A percentile compares a stretch with the other conserved stretches of the same genome.
Conservation (phyloP, 2,888 invertebrate genomes). For the Cephalotes varians region DNA sequence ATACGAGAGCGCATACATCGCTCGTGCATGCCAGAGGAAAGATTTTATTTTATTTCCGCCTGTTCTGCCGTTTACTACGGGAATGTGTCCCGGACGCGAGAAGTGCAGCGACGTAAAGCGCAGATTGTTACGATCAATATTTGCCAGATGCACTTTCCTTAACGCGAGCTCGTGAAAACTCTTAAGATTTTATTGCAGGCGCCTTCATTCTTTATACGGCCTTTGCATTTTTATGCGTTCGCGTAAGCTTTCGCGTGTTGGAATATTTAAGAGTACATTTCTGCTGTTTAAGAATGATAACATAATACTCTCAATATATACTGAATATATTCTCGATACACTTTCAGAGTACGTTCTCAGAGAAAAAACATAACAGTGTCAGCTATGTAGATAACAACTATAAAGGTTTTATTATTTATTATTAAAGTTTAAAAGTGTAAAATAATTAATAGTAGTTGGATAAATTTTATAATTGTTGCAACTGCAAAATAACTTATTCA, state of each 20-base stretch:
- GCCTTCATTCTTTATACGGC: background rate
- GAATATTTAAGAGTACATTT: background rate
- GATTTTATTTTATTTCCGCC: constrained; percentile 48
- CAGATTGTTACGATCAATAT: constrained; percentile 56
- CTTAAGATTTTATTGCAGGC: constrained; percentile 15
- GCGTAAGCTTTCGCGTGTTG: background rate
- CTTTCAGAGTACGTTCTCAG: too few species aligned
- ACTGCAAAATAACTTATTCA: too few species aligned
- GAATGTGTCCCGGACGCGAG: constrained; percentile 9
- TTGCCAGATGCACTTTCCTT: constrained; percentile 51
- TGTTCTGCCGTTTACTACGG: constrained; percentile 46
- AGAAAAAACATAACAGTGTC: too few species aligned
- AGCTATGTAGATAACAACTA: too few species aligned
- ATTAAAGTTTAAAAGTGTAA: too few species aligned
- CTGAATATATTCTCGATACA: background rate
- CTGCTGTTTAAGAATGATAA: background rate
- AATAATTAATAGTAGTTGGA: too few species aligned
- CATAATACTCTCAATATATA: background rate
- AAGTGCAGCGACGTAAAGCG: constrained; percentile 40
- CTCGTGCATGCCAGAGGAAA: background rate
- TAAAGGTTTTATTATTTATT: too few species aligned
- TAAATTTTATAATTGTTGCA: too few species aligned
- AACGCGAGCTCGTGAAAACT: constrained; percentile 26
- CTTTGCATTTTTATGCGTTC: background rate
- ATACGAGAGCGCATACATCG: constrained; percentile 1